Conservation (phyloP, 53 echinoderm and acorn worm genomes). For the Henricia sp. region DNA sequence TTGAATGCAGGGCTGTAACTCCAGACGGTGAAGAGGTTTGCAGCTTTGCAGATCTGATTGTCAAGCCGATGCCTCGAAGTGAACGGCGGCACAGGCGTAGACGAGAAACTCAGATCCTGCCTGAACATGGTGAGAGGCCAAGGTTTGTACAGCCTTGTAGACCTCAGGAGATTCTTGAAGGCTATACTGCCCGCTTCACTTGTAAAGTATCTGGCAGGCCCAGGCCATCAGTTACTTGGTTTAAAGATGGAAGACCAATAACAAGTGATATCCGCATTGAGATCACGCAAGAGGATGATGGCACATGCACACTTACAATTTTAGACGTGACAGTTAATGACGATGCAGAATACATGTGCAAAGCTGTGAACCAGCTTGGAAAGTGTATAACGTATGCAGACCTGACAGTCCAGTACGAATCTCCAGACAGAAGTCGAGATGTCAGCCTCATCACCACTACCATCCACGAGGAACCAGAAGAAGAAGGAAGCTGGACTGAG, state of each 20-base stretch:
- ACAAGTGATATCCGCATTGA: constrained; percentile 70
- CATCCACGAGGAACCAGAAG: constrained; percentile 89
- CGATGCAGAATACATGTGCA: constrained; percentile 99
- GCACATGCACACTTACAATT: constrained; percentile 90
- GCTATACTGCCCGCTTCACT: constrained; percentile 81
- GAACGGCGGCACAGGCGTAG: constrained; percentile 66
- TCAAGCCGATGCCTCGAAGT: constrained; percentile 81
- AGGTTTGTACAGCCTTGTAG: constrained; percentile 79
- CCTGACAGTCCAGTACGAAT: constrained; percentile 76
- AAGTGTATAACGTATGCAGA: constrained; percentile 96
- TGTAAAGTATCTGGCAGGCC: constrained; percentile 81
- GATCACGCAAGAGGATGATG: constrained; percentile 76
- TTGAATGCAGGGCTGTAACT: constrained; percentile 96
- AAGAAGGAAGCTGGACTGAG: constrained; percentile 87
- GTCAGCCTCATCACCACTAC: constrained; percentile 73
- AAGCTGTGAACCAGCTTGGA: constrained; percentile 96
- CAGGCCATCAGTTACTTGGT: constrained; percentile 90
- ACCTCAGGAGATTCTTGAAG: constrained; percentile 76
- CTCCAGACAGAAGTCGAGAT: constrained; percentile 60
- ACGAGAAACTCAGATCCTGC: constrained; percentile 66
- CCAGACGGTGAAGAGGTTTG: constrained; percentile 81
- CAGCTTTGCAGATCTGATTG: constrained; percentile 91
- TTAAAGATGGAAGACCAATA: constrained; percentile 92
- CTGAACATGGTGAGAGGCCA: constrained; percentile 81
- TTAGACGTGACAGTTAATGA: constrained; percentile 80